phyloP scores from a whole-genome alignment of 2,797 vertebrate species.

The Amphiprion clarkii region DNA sequence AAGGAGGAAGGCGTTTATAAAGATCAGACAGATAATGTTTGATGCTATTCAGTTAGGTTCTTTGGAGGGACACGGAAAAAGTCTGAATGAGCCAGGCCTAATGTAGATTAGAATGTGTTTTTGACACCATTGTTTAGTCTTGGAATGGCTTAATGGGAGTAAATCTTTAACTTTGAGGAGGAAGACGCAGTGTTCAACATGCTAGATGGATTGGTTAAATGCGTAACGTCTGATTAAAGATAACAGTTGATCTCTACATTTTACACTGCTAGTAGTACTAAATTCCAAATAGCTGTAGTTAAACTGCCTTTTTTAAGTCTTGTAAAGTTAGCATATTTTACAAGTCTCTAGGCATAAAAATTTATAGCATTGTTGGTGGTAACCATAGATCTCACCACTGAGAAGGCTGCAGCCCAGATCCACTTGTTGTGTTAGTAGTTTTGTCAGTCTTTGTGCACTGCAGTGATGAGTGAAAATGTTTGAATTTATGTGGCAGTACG shows the following conservation, averaged over 20 bases:
- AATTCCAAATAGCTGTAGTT: conserved; percentile 1
- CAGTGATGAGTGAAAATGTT: background rate
- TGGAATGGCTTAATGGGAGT: background rate
- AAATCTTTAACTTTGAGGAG: conserved; percentile 33
- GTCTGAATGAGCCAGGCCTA: background rate
- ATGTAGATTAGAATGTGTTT: conserved; percentile 5
- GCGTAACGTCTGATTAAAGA: conserved; percentile 1
- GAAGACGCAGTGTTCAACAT: background rate
- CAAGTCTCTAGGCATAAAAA: conserved; percentile 22
- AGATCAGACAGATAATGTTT: conserved; percentile 36
- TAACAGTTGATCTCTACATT: conserved; percentile 1
- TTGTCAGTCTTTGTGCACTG: conserved; percentile 10
- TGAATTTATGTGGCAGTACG: background rate
- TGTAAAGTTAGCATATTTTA: conserved; percentile 19
- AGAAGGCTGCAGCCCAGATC: conserved; percentile 7
- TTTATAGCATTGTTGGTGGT: conserved; percentile 19
- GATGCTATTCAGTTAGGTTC: conserved; percentile 10
- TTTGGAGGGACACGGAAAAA: conserved; percentile 11
- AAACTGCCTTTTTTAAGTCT: background rate
- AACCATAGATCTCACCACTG: conserved; percentile 17
- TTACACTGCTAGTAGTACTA: background rate
- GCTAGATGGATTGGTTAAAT: background rate
- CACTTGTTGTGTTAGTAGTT: conserved; percentile 3
- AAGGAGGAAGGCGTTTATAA: conserved; percentile 8
- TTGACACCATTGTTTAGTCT: background rate